Evolutionary conservation across 2,113 vertebrate genomes (phyloP).

Genomic region (Turdus rufiventris): DNA sequence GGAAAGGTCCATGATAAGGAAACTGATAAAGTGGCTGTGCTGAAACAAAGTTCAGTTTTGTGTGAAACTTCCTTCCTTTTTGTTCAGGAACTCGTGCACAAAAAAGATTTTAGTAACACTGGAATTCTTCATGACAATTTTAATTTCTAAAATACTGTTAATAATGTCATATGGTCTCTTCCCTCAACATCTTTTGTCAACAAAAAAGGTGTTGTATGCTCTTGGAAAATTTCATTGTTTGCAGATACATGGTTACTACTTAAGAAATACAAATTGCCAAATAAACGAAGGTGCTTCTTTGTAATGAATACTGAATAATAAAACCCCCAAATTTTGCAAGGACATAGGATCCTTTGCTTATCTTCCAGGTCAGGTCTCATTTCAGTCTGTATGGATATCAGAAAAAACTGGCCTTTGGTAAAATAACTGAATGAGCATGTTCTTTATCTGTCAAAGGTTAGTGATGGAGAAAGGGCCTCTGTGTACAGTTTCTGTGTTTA

Average conservation of each 20-base stretch:
- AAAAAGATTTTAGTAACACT: background rate
- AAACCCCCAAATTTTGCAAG: background rate
- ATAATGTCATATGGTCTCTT: background rate
- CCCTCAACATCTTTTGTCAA: background rate
- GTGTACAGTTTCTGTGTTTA: constrained; percentile 43
- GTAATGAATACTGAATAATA: background rate
- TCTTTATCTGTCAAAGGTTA: constrained; percentile 22
- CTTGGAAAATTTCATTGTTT: background rate
- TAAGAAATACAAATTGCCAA: background rate
- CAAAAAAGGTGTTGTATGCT: background rate
- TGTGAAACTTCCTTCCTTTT: background rate
- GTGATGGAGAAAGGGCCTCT: background rate
- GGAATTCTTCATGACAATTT: background rate
- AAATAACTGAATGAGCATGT: background rate
- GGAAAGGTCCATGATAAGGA: background rate
- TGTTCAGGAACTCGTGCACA: background rate
- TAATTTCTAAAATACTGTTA: background rate
- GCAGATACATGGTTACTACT: background rate
- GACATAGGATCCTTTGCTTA: background rate
- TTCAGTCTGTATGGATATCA: background rate
- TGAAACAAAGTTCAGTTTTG: background rate
- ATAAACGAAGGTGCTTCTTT: background rate
- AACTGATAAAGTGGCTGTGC: background rate
- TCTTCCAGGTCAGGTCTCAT: background rate
- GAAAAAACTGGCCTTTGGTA: background rate